Percentiles rank a stretch among this genome's conserved stretches.
phyloP scores from a whole-genome alignment of 2,888 invertebrate genomes.

The Syrista parreyssii region DNA sequence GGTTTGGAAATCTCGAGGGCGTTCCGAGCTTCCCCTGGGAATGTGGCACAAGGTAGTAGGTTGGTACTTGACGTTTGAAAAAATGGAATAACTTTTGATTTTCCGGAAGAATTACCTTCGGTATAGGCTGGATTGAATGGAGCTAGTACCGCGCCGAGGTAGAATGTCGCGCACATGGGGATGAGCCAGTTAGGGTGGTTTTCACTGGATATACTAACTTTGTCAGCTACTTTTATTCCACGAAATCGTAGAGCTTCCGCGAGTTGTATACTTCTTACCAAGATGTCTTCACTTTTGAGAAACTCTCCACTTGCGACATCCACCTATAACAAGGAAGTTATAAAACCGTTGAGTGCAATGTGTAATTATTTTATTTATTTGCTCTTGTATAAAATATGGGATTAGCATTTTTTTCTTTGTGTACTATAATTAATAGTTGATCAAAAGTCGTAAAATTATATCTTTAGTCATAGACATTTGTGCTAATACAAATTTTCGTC shows the following conservation, averaged over 20 bases:
- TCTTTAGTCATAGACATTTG: neutral
- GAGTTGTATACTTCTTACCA: constrained; percentile 38
- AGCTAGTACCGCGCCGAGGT: constrained; percentile 43
- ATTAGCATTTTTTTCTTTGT: neutral
- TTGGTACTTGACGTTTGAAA: neutral
- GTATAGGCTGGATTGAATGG: constrained; percentile 51
- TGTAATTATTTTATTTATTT: neutral
- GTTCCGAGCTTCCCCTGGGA: constrained; percentile 41
- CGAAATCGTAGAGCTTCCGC: constrained; percentile 29
- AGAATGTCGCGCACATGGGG: constrained; percentile 41
- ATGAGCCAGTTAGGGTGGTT: constrained; percentile 39
- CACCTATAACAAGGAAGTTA: constrained; percentile 27
- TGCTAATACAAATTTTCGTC: neutral
- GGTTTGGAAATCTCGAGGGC: constrained; percentile 43
- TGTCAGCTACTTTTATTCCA: constrained; percentile 40
- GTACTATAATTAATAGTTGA: neutral
- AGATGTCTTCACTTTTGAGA: constrained; percentile 36
- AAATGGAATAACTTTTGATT: neutral
- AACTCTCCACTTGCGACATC: constrained; percentile 34
- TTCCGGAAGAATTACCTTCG: constrained; percentile 40
- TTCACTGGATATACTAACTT: constrained; percentile 37
- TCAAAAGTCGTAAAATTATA: neutral
- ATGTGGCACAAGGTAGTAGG: neutral
- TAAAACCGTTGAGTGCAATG: neutral
- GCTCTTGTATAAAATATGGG: neutral